Percentiles rank a stretch among this genome's conserved stretches.
These are phyloP conservation scores for Tenodera sinensis DNA, from an alignment of 2,888 invertebrate species.

Conservation along the genomic window DNA sequence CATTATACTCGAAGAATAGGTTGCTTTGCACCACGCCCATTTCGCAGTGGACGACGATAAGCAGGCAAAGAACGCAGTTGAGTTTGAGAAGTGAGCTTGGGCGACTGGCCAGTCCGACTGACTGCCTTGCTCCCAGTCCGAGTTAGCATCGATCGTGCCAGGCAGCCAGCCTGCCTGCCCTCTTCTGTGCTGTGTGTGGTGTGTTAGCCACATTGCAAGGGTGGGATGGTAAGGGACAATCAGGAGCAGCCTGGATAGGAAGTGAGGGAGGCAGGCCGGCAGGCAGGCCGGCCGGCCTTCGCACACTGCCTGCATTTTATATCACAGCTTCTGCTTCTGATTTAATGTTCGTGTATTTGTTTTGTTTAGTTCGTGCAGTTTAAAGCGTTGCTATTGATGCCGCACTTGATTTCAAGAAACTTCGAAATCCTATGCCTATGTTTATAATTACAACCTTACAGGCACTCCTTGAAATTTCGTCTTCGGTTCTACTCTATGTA, in stretches of 20 bases:
- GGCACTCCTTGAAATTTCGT: no score
- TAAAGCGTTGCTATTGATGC: no score
- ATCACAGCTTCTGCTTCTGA: neutral
- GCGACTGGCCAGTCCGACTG: neutral
- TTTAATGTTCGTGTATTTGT: no score
- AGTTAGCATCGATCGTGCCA: neutral
- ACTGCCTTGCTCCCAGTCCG: neutral
- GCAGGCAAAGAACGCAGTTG: neutral
- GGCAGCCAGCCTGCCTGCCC: slow-evolving; percentile 11
- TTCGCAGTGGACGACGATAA: neutral
- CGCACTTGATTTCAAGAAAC: no score
- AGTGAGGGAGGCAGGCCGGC: neutral
- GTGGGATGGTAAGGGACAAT: neutral
- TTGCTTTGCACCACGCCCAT: neutral
- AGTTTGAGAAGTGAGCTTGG: neutral
- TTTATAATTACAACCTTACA: no score
- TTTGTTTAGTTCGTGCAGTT: no score
- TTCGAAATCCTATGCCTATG: no score
- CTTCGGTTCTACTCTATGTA: no score
- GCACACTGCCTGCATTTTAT: neutral
- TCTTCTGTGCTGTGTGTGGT: slow-evolving; percentile 11
- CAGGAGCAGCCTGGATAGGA: neutral
- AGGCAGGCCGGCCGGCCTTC: no score
- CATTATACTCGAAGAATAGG: no score
- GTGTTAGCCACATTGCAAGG: slow-evolving; percentile 12